phyloP scores from a whole-genome alignment of 2,888 invertebrate species.

The Galeopsomyia nigrocyanea region DNA sequence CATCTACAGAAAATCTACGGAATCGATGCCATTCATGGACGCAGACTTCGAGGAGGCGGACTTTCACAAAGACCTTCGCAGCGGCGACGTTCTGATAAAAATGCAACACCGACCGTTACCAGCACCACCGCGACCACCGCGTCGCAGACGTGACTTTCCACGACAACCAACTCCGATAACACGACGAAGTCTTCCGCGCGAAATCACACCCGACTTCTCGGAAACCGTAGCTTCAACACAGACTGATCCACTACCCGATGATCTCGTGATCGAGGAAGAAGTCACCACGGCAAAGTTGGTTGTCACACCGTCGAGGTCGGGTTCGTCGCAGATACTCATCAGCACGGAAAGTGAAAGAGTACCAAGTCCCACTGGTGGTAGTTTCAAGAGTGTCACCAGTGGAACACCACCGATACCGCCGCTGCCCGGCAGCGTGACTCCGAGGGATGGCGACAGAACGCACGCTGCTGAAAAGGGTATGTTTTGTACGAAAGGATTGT shows the following conservation, averaged over 20 bases:
- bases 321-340: conserved; percentile 62
- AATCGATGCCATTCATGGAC: conserved; percentile 73
- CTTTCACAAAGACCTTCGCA: conserved; percentile 75
- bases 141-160: conserved; percentile 68
- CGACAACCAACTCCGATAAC: conserved; percentile 24
- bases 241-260: conserved; percentile 87
- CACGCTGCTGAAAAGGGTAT: conserved; percentile 28
- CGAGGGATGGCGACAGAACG: conserved; percentile 27
- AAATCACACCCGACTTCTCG: conserved; percentile 55
- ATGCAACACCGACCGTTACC: conserved; percentile 90
- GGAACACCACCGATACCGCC: conserved; percentile 58
- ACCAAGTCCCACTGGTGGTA: conserved; percentile 56
- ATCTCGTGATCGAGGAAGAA: conserved; percentile 71
- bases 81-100: conserved; percentile 82
- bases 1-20: conserved; percentile 44
- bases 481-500: background rate
- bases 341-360: conserved; percentile 62
- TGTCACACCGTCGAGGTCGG: conserved; percentile 61
- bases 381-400: conserved; percentile 20
- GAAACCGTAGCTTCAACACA: conserved; percentile 87
- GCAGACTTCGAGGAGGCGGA: conserved; percentile 69
- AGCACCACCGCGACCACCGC: conserved; percentile 87
- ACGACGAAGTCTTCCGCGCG: conserved; percentile 45
- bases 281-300: conserved; percentile 64
- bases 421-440: conserved; percentile 47